Evolutionary conservation across 2,888 invertebrate species (phyloP).

Genomic region (Troides helena): DNA sequence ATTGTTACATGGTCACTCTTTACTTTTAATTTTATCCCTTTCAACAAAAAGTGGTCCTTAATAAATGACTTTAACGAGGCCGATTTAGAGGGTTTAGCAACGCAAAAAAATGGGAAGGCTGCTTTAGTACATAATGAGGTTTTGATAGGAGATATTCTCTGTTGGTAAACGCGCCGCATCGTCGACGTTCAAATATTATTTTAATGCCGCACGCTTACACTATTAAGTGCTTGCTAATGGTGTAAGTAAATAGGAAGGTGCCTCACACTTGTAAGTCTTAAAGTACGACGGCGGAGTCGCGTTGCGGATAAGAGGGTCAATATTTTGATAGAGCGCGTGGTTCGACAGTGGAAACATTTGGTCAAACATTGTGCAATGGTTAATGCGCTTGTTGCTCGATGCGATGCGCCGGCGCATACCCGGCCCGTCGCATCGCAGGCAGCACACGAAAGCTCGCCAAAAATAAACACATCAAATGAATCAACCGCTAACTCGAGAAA

Average conservation of each 20-base stretch:
- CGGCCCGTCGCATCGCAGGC: conserved; percentile 48
- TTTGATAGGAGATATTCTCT: conserved; percentile 61
- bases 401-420: conserved; percentile 53
- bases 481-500: conserved; percentile 69
- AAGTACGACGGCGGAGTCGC: conserved; percentile 64
- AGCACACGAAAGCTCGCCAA: conserved; percentile 44
- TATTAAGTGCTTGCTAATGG: conserved; percentile 70
- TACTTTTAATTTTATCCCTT: conserved; percentile 58
- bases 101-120: conserved; percentile 58
- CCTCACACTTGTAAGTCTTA: conserved; percentile 63
- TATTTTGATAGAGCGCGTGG: conserved; percentile 77
- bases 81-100: conserved; percentile 46
- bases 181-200: conserved; percentile 66
- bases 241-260: conserved; percentile 67
- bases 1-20: conserved; percentile 74
- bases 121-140: conserved; percentile 54
- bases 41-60: conserved; percentile 67
- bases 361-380: conserved; percentile 75
- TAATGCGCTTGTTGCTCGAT: conserved; percentile 48
- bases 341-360: conserved; percentile 69
- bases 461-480: conserved; percentile 67
- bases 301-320: conserved; percentile 74
- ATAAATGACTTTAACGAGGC: conserved; percentile 67
- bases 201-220: conserved; percentile 58
- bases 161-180: conserved; percentile 47